These are phyloP conservation scores for Acrobasis repandana DNA, from an alignment of 2,888 invertebrate species.

Conservation along the genomic window DNA sequence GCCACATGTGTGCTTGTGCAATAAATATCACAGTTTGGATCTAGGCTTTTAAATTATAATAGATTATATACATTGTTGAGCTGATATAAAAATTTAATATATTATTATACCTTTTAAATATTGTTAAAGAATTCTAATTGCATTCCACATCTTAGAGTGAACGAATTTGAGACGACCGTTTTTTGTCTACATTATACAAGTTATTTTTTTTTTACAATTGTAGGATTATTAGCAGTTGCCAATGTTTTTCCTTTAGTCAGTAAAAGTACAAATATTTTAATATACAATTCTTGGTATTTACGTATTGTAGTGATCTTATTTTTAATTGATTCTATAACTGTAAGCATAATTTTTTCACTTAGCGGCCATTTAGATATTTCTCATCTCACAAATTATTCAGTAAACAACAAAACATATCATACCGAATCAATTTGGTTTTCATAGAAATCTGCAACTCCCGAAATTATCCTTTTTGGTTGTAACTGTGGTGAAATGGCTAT, in stretches of 20 bases:
- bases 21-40: constrained; percentile 84
- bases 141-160: constrained; percentile 83
- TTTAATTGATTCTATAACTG: constrained; percentile 78
- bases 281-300: constrained; percentile 84
- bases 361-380: constrained; percentile 74
- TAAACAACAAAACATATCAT: constrained; percentile 80
- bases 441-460: constrained; percentile 63
- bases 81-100: constrained; percentile 85
- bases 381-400: constrained; percentile 76
- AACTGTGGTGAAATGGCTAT: constrained; percentile 70
- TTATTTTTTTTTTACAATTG: constrained; percentile 79
- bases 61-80: constrained; percentile 86
- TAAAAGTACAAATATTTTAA: constrained; percentile 92
- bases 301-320: constrained; percentile 81
- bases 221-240: constrained; percentile 83
- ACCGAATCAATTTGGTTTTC: constrained; percentile 67
- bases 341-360: constrained; percentile 80
- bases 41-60: constrained; percentile 84
- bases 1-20: constrained; percentile 84
- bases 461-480: constrained; percentile 58
- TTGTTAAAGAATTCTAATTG: constrained; percentile 84
- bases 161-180: constrained; percentile 82
- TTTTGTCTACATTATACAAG: constrained; percentile 82
- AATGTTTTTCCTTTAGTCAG: constrained; percentile 89
- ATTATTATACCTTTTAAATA: constrained; percentile 84